Conservation (phyloP, 2,888 invertebrate species). For the Megaustenia siamemsis region DNA sequence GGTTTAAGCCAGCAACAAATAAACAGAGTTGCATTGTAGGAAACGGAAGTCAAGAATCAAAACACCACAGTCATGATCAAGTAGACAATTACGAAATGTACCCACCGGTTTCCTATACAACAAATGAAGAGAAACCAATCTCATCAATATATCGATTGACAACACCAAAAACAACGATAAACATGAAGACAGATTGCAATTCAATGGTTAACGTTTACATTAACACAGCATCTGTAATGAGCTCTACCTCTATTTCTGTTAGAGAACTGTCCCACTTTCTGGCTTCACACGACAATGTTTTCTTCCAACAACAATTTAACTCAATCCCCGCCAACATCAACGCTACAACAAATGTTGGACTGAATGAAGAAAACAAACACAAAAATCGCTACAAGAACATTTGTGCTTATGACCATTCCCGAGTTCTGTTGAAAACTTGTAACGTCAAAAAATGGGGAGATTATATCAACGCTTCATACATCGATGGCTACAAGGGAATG, state of each 20-base stretch:
- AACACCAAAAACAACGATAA: no score
- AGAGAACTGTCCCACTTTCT: neutral
- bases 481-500: neutral
- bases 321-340: neutral
- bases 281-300: neutral
- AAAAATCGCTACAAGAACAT: conserved; percentile 25
- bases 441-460: neutral
- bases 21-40: no score
- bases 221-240: neutral
- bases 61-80: no score
- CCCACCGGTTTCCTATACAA: no score
- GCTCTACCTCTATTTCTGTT: neutral
- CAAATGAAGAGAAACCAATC: no score
- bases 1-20: neutral
- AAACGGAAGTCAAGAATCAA: no score
- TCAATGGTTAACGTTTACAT: neutral
- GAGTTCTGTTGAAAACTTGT: neutral
- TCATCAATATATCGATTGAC: no score
- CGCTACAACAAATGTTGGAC: neutral
- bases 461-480: conserved; percentile 15
- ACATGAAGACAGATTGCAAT: neutral
- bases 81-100: no score
- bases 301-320: conserved; percentile 18
- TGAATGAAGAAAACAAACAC: conserved; percentile 9
- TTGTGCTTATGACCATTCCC: neutral